Evolutionary conservation across 2,113 vertebrate species (phyloP).

Genomic region (Python bivittatus): DNA sequence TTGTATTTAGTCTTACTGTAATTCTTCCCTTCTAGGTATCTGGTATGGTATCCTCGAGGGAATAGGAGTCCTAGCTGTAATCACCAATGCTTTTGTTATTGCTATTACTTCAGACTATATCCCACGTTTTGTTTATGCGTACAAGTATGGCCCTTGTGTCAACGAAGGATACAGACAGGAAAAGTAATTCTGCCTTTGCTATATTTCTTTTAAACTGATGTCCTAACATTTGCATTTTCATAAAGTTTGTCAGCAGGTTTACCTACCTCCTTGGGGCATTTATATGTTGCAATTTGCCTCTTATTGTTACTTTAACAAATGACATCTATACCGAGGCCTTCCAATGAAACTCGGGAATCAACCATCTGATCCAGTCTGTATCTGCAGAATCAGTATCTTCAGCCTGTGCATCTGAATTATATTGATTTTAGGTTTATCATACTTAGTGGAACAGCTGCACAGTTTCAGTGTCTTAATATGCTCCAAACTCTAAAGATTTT

Average conservation of each 20-base stretch:
- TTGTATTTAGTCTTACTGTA: not conserved
- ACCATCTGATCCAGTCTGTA: not conserved
- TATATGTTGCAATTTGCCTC: not conserved
- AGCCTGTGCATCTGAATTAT: not conserved
- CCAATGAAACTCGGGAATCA: not conserved
- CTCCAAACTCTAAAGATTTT: not conserved
- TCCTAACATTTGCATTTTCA: not conserved
- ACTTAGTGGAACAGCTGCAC: not conserved
- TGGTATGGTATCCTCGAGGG: conserved; percentile 98
- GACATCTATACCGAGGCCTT: not conserved
- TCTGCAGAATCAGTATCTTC: not conserved
- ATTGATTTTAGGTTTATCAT: not conserved
- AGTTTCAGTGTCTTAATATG: not conserved
- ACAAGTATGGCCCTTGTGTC: conserved; percentile 94
- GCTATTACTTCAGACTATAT: conserved; percentile 99
- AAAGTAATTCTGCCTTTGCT: conserved; percentile 75
- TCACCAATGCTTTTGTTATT: conserved; percentile 98
- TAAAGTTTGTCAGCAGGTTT: not conserved
- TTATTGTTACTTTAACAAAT: not conserved
- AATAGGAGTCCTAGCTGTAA: conserved; percentile 95
- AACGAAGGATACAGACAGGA: conserved; percentile 83
- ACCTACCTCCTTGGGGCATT: not conserved
- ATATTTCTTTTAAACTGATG: not conserved
- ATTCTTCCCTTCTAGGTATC: conserved; percentile 80
- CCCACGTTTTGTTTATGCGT: conserved; percentile 96